A percentile compares a stretch with the other conserved stretches of the same genome.
phyloP scores from a whole-genome alignment of 2,797 vertebrate genomes.

The Pygocentrus nattereri region DNA sequence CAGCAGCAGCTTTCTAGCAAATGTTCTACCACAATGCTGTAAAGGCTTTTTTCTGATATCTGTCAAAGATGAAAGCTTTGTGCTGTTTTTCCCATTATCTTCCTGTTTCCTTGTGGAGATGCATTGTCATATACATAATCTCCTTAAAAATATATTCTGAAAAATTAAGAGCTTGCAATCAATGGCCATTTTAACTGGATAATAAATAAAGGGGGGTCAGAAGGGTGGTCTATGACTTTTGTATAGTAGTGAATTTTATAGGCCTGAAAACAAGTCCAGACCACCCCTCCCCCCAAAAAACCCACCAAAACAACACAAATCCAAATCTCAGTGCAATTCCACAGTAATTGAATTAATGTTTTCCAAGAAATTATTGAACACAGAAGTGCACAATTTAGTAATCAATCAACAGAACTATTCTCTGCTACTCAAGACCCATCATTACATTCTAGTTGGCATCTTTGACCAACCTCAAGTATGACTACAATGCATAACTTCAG shows the following conservation, averaged over 20 bases:
- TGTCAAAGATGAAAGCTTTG: too few relatives aligned
- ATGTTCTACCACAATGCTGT: too few relatives aligned
- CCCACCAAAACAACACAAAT: background rate
- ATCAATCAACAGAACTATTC: background rate
- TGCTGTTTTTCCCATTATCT: too few relatives aligned
- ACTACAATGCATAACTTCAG: slow-evolving; percentile 20
- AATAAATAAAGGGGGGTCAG: too few relatives aligned
- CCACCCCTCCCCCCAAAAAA: background rate
- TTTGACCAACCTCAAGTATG: slow-evolving; percentile 43
- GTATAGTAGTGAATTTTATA: background rate
- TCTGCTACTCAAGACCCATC: background rate
- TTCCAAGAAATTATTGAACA: slow-evolving; percentile 7
- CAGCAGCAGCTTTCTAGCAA: too few relatives aligned
- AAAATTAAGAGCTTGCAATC: too few relatives aligned
- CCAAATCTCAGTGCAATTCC: background rate
- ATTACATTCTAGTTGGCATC: slow-evolving; percentile 42
- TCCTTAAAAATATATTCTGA: too few relatives aligned
- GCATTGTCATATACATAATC: too few relatives aligned
- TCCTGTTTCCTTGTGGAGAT: too few relatives aligned
- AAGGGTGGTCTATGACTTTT: too few relatives aligned
- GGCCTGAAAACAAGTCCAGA: background rate
- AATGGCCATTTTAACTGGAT: too few relatives aligned
- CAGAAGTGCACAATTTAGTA: background rate
- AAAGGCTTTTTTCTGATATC: too few relatives aligned
- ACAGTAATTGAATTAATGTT: background rate